phyloP scores from a whole-genome alignment of 2,113 vertebrate species.

The Petromus typicus region DNA sequence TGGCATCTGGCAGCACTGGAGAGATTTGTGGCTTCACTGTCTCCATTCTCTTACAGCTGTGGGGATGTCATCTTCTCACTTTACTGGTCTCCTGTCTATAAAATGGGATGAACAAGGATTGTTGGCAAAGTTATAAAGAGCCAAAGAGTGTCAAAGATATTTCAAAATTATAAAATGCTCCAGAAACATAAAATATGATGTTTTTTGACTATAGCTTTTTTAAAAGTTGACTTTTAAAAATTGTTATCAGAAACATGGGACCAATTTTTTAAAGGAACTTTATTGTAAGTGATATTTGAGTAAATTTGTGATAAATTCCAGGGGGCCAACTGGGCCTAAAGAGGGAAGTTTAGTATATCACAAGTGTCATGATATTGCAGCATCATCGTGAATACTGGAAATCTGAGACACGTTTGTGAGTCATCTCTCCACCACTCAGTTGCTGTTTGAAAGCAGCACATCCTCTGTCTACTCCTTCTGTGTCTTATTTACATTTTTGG shows the following conservation, averaged over 20 bases:
- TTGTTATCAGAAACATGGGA: not conserved
- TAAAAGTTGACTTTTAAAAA: not conserved
- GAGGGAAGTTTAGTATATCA: not conserved
- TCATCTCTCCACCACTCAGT: not conserved
- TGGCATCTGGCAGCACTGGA: not conserved
- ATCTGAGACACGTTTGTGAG: not conserved
- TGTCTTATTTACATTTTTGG: not conserved
- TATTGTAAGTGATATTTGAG: slow-evolving; percentile 52
- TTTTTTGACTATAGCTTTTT: not conserved
- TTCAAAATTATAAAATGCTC: not conserved
- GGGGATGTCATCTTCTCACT: not conserved
- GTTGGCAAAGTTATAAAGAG: not conserved
- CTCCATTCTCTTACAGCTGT: not conserved
- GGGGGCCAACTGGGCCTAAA: slow-evolving; percentile 14
- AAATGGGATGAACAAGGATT: not conserved
- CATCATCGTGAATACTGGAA: not conserved
- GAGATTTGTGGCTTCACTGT: not conserved
- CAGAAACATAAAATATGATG: not conserved
- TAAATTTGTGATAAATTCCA: not conserved
- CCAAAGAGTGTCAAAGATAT: not conserved
- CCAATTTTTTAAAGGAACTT: slow-evolving; percentile 8
- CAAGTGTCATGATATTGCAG: not conserved
- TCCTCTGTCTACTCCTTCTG: not conserved
- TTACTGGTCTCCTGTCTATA: not conserved
- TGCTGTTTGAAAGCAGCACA: not conserved